phyloP scores from a whole-genome alignment of 2,888 invertebrate species.

The Tortricodes alternella region DNA sequence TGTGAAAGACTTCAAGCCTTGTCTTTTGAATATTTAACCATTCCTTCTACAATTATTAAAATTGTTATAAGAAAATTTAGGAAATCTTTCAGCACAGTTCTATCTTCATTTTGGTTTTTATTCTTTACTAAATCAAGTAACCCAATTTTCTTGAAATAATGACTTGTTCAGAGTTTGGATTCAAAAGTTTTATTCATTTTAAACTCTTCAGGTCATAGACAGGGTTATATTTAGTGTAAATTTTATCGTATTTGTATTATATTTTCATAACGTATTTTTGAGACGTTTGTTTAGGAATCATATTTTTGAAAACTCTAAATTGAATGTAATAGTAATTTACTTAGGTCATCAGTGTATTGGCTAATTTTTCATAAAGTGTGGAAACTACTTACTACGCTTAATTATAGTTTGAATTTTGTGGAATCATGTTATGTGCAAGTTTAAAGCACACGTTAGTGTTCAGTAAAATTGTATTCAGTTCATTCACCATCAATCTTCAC shows the following conservation, averaged over 20 bases:
- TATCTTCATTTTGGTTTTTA: constrained; percentile 2
- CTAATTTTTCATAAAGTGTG: constrained; percentile 47
- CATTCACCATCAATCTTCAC: constrained; percentile 20
- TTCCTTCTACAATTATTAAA: constrained; percentile 39
- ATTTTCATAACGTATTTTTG: constrained; percentile 83
- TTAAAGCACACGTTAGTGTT: constrained; percentile 14
- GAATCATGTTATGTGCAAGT: constrained; percentile 20
- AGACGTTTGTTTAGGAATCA: constrained; percentile 80
- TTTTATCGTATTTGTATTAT: constrained; percentile 82
- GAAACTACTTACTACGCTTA: constrained; percentile 40
- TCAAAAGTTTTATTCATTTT: constrained; percentile 62
- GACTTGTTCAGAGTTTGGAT: constrained; percentile 78
- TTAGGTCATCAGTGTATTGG: constrained; percentile 69
- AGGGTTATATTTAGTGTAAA: constrained; percentile 83
- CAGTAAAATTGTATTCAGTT: constrained; percentile 9
- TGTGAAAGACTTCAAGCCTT: constrained; percentile 69
- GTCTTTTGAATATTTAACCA: constrained; percentile 52
- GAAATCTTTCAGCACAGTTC: constrained; percentile 29
- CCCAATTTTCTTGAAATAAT: constrained; percentile 56
- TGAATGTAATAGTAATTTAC: constrained; percentile 53
- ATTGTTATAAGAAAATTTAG: constrained; percentile 32
- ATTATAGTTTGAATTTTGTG: constrained; percentile 14
- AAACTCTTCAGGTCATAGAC: constrained; percentile 83
- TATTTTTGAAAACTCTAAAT: constrained; percentile 80
- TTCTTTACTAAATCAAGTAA: constrained; percentile 28